Percentiles rank a stretch among this genome's conserved stretches.
These are phyloP conservation scores for Echinops telfairi DNA, from an alignment of 2,113 vertebrate species.

Conservation along the genomic window DNA sequence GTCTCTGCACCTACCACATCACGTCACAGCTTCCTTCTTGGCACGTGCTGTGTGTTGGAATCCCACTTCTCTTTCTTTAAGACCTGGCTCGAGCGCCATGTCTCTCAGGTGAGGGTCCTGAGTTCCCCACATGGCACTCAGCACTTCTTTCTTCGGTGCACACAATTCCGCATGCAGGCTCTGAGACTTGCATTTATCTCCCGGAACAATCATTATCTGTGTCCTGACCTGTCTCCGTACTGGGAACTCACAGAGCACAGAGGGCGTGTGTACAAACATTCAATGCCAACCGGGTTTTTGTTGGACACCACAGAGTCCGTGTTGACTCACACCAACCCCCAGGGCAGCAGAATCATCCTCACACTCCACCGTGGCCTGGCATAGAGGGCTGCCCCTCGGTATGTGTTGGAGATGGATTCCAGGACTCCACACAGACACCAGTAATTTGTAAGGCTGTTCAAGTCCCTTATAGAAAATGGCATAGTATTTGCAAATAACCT, in stretches of 20 bases:
- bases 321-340: background rate
- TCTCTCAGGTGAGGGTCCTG: background rate
- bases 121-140: background rate
- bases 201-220: background rate
- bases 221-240: background rate
- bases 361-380: background rate
- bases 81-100: background rate
- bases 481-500: too few relatives aligned
- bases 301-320: background rate
- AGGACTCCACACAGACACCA: too few relatives aligned
- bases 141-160: background rate
- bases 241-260: background rate
- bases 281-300: background rate
- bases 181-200: background rate
- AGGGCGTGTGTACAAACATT: background rate
- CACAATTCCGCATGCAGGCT: background rate
- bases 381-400: background rate
- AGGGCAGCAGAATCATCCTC: background rate
- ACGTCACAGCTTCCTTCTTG: background rate
- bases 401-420: too few relatives aligned
- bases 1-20: rapidly evolving
- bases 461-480: too few relatives aligned
- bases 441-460: too few relatives aligned
- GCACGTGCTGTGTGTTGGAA: background rate
- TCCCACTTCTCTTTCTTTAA: background rate